A percentile compares a stretch with the other conserved stretches of the same genome.
Evolutionary conservation across 2,797 vertebrate genomes (phyloP).

Genomic region (Neostethus bicornis): DNA sequence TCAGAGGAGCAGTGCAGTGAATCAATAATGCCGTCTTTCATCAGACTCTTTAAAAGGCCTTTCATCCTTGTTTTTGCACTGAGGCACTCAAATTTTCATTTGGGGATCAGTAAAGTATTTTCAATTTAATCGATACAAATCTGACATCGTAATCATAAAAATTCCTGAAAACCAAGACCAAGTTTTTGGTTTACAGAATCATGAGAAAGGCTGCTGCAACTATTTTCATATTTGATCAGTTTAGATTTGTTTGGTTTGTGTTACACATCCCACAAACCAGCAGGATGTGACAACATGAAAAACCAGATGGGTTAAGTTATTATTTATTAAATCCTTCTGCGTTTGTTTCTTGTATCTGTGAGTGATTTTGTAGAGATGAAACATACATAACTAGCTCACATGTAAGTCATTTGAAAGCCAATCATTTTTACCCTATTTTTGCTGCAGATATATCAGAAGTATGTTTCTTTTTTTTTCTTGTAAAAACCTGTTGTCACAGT

Average conservation of each 20-base stretch:
- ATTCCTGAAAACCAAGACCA: no score
- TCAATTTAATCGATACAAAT: no score
- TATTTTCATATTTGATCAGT: not conserved
- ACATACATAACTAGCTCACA: not conserved
- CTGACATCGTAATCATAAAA: no score
- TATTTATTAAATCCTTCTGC: not conserved
- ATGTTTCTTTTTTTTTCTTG: no score
- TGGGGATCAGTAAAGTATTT: no score
- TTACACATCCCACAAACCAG: not conserved
- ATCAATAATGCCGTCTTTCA: no score
- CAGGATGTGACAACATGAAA: not conserved
- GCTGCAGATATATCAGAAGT: no score
- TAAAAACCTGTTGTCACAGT: not conserved
- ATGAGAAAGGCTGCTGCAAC: no score
- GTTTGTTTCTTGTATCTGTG: not conserved
- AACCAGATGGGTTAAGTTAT: not conserved
- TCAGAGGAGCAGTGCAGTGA: no score
- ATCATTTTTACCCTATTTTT: not conserved
- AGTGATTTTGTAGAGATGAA: not conserved
- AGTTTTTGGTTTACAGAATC: not conserved
- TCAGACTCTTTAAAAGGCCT: no score
- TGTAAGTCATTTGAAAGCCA: not conserved
- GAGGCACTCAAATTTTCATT: no score
- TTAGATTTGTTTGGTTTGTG: not conserved
- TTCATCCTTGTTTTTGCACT: no score